A percentile compares a stretch with the other conserved stretches of the same genome.
Conservation (phyloP, 1,140 invertebrate genomes). For the Portunus trituberculatus region DNA sequence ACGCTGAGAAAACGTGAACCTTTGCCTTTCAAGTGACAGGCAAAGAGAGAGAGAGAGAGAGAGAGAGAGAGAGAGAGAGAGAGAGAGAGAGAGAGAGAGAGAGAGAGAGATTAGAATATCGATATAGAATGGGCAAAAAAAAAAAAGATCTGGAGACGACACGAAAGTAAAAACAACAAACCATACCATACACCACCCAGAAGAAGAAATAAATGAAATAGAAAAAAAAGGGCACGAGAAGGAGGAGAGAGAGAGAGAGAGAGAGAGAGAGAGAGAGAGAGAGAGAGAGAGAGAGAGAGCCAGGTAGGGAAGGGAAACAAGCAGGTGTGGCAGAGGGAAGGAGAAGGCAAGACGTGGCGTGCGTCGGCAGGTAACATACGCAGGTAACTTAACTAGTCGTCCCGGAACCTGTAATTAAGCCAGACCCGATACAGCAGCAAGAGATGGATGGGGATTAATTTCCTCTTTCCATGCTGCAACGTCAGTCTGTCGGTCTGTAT, state of each 20-base stretch:
- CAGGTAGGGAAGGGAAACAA: background rate
- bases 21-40: no score
- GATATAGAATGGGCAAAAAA: background rate
- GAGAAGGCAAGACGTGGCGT: background rate
- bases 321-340: background rate
- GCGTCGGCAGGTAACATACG: background rate
- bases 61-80: no score
- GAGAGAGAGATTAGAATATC: background rate
- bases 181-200: no score
- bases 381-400: background rate
- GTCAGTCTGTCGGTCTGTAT: background rate
- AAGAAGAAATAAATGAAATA: no score
- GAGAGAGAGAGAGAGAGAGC: background rate
- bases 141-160: background rate
- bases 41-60: no score
- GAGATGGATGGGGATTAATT: slow-evolving; percentile 11
- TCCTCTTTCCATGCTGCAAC: background rate
- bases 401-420: background rate
- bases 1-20: no score
- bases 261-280: background rate
- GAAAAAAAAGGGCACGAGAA: background rate
- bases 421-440: background rate
- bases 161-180: no score
- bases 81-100: no score
- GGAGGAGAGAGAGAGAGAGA: background rate